Percentiles rank a stretch among this genome's conserved stretches.
phyloP scores from a whole-genome alignment of 2,797 vertebrate genomes.

The Vireo griseus region DNA sequence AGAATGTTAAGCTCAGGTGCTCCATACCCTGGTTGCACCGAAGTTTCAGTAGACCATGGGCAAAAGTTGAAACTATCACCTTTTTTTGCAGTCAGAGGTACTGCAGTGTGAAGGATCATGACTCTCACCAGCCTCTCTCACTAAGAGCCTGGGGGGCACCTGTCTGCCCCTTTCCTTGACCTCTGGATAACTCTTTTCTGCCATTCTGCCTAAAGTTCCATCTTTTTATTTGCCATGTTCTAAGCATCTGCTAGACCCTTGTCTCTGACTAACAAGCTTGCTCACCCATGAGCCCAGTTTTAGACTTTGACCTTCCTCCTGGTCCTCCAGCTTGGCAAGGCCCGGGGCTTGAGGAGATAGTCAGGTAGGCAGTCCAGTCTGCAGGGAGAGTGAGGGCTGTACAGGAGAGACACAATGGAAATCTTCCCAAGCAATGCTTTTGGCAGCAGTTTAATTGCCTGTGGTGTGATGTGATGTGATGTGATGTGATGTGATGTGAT shows the following conservation, averaged over 20 bases:
- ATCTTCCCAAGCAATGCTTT: not conserved
- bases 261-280: not conserved
- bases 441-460: not conserved
- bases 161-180: not conserved
- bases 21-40: not conserved
- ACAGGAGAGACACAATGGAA: not conserved
- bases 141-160: not conserved
- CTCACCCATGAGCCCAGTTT: not conserved
- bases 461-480: too few species aligned
- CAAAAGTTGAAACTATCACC: not conserved
- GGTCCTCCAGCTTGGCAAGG: not conserved
- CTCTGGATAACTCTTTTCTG: not conserved
- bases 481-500: too few species aligned
- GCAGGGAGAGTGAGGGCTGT: not conserved
- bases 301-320: not conserved
- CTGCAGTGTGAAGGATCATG: not conserved
- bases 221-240: not conserved
- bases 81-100: not conserved
- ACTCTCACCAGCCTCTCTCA: not conserved
- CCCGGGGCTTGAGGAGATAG: not conserved
- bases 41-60: not conserved
- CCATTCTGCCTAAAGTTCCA: not conserved
- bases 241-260: not conserved
- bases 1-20: accelerated
- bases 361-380: not conserved